Conservation (phyloP, 2,888 invertebrate genomes). For the Ennomos erosarius region DNA sequence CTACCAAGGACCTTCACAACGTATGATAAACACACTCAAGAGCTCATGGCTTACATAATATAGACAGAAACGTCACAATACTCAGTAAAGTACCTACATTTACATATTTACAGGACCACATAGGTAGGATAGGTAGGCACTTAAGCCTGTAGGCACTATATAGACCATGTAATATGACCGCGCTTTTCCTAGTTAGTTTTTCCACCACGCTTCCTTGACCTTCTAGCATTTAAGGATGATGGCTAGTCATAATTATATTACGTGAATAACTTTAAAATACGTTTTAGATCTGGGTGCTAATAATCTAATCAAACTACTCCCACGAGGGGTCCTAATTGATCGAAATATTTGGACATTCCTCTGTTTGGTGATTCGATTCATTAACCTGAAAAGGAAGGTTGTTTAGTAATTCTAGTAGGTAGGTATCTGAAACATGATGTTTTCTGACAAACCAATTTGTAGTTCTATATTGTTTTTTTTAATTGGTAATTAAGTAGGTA, state of each 20-base stretch:
- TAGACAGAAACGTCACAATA: slow-evolving; percentile 4
- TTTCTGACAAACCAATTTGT: no score
- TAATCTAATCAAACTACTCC: slow-evolving; percentile 24
- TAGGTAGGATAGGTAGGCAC: no score
- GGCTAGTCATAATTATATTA: slow-evolving; percentile 11
- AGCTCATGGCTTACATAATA: slow-evolving; percentile 23
- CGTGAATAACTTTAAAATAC: slow-evolving; percentile 7
- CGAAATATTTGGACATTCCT: slow-evolving; percentile 22
- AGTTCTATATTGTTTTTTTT: no score
- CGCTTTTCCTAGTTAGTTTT: slow-evolving; percentile 19
- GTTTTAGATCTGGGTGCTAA: slow-evolving; percentile 16
- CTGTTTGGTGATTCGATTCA: slow-evolving; percentile 16
- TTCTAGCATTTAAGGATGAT: slow-evolving; percentile 20
- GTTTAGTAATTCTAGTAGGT: slow-evolving; percentile 1
- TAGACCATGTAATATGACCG: slow-evolving; percentile 12
- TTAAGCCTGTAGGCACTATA: neutral
- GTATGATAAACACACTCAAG: slow-evolving; percentile 10
- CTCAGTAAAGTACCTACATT: neutral
- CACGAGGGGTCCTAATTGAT: slow-evolving; percentile 21
- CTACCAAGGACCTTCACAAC: slow-evolving; percentile 7
- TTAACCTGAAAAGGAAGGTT: slow-evolving; percentile 11
- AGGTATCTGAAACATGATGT: no score
- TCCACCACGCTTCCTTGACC: slow-evolving; percentile 21
- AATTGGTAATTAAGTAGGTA: no score
- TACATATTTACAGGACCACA: no score